Evolutionary conservation across 2,888 invertebrate genomes (phyloP).

Genomic region (Cyaniris semiargus): DNA sequence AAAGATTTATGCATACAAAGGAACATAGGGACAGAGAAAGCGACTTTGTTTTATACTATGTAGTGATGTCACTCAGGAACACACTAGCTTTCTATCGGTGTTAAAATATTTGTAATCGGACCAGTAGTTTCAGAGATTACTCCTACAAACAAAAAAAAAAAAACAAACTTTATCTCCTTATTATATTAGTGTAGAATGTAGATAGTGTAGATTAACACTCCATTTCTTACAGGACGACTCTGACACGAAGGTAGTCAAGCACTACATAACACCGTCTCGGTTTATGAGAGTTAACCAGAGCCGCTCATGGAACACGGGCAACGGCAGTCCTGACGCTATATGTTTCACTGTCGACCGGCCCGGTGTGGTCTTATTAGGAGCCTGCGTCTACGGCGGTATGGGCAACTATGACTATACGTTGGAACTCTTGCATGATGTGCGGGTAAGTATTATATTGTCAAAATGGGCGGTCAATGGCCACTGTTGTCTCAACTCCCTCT

Average conservation of each 20-base stretch:
- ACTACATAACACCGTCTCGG: constrained; percentile 92
- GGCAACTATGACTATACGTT: constrained; percentile 95
- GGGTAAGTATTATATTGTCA: constrained; percentile 48
- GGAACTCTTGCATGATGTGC: constrained; percentile 88
- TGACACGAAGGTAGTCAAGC: constrained; percentile 84
- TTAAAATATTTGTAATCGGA: too few species aligned
- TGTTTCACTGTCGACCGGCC: constrained; percentile 95
- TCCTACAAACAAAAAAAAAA: too few species aligned
- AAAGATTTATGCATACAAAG: too few species aligned
- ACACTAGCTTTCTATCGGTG: too few species aligned
- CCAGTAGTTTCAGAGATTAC: too few species aligned
- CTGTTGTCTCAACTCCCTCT: too few species aligned
- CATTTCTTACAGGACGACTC: constrained; percentile 81
- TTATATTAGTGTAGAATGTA: too few species aligned
- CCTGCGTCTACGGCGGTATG: constrained; percentile 93
- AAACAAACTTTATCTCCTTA: too few species aligned
- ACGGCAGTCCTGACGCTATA: constrained; percentile 97
- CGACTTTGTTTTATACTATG: too few species aligned
- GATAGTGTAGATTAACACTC: too few species aligned
- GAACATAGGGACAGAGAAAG: too few species aligned
- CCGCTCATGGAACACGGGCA: constrained; percentile 97
- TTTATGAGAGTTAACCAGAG: constrained; percentile 94
- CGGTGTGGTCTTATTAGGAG: constrained; percentile 94
- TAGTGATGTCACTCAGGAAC: too few species aligned
- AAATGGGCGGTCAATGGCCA: neutral